phyloP scores from a whole-genome alignment of 1,140 invertebrate genomes.

The Zaprionus ghesquierei region DNA sequence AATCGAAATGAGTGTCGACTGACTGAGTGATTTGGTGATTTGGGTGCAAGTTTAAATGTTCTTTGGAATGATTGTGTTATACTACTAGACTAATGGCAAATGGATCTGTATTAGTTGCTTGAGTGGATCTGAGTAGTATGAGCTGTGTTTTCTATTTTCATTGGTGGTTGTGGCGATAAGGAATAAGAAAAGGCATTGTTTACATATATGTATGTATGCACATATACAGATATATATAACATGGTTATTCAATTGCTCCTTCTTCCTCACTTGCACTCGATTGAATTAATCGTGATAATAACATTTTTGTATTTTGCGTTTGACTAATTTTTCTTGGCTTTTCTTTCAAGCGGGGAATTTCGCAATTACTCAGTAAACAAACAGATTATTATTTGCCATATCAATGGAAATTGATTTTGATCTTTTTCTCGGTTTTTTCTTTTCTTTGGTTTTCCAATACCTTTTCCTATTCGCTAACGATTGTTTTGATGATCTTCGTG shows the following conservation, averaged over 20 bases:
- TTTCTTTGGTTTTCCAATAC: conserved; percentile 43
- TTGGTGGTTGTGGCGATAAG: conserved; percentile 41
- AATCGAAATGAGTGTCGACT: conserved; percentile 25
- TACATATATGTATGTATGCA: conserved; percentile 9
- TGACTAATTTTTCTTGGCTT: background rate
- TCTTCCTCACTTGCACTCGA: conserved; percentile 3
- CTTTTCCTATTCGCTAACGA: conserved; percentile 67
- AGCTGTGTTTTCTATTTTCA: conserved; percentile 41
- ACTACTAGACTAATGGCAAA: background rate
- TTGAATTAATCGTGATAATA: conserved; percentile 53
- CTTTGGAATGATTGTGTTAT: conserved; percentile 20
- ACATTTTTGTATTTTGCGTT: conserved; percentile 24
- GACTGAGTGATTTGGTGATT: too few species aligned
- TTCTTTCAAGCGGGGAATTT: background rate
- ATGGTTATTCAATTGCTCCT: conserved; percentile 17
- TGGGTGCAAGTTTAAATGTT: too few species aligned
- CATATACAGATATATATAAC: conserved; percentile 18
- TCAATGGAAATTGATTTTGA: conserved; percentile 42
- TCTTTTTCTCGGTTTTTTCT: background rate
- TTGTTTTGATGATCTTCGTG: conserved; percentile 27
- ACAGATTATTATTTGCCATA: conserved; percentile 54
- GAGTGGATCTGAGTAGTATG: background rate
- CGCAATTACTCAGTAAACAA: conserved; percentile 16
- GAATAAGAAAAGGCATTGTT: conserved; percentile 77
- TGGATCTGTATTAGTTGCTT: background rate